phyloP scores from a whole-genome alignment of 1,140 invertebrate genomes.

The Penaeus chinensis region DNA sequence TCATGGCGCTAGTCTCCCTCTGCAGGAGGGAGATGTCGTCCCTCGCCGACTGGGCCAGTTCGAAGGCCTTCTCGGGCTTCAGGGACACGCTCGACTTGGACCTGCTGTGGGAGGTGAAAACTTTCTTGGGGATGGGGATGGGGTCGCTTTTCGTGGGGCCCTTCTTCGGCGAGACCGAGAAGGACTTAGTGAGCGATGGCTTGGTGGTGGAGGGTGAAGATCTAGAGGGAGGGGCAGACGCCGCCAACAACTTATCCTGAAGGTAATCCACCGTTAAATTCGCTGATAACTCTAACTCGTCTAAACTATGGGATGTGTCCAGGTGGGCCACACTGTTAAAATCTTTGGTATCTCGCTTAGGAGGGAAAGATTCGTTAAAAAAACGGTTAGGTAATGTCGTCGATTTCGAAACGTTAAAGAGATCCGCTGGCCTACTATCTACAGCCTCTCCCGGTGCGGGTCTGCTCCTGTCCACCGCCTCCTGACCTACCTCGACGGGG shows the following conservation, averaged over 20 bases:
- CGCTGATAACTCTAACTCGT: conserved; percentile 54
- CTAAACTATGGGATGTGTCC: conserved; percentile 57
- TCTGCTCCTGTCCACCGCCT: conserved; percentile 36
- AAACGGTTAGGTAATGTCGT: conserved; percentile 29
- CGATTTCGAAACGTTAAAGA: conserved; percentile 23
- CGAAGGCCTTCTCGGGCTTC: conserved; percentile 59
- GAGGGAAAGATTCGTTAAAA: conserved; percentile 44
- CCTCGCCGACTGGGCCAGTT: conserved; percentile 35
- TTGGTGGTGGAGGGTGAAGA: conserved; percentile 51
- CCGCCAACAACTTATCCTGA: conserved; percentile 49
- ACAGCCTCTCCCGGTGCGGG: conserved; percentile 39
- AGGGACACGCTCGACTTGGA: conserved; percentile 62
- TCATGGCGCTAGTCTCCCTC: conserved; percentile 51
- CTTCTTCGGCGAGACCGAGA: conserved; percentile 56
- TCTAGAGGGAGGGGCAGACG: conserved; percentile 49
- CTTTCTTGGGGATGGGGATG: conserved; percentile 44
- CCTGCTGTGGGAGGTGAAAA: conserved; percentile 59
- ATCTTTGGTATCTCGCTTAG: conserved; percentile 43
- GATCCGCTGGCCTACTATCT: conserved; percentile 47
- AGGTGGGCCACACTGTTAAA: conserved; percentile 37
- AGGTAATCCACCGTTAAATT: conserved; percentile 50
- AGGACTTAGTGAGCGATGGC: conserved; percentile 52
- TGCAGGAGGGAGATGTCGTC: conserved; percentile 59
- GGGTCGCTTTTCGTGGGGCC: conserved; percentile 43
- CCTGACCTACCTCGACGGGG: conserved; percentile 61